Conservation (phyloP, 2,888 invertebrate genomes). For the Suillia variegata region DNA sequence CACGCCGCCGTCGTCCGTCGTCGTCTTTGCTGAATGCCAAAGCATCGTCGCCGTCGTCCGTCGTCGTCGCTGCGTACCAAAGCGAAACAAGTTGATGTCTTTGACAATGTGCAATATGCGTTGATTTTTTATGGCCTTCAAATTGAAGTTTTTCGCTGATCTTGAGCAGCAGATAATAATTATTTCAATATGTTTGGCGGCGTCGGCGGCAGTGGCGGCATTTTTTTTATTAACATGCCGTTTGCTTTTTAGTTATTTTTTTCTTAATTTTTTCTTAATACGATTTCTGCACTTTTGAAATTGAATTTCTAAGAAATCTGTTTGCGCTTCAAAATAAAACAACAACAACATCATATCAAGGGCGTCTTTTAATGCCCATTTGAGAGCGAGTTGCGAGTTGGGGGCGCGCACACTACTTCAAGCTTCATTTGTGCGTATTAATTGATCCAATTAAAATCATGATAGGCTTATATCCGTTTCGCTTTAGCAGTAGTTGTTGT, state of each 20-base stretch:
- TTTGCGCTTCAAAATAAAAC: neutral
- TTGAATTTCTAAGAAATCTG: constrained; percentile 50
- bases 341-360: constrained; percentile 12
- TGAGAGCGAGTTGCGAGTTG: neutral
- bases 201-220: constrained; percentile 8
- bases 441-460: neutral
- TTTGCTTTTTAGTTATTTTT: too few species aligned
- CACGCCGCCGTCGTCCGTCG: neutral
- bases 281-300: constrained; percentile 42
- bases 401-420: neutral
- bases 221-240: neutral
- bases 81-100: constrained; percentile 38
- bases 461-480: constrained; percentile 7
- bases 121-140: constrained; percentile 59
- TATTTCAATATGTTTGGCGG: constrained; percentile 52
- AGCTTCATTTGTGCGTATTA: neutral
- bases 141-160: constrained; percentile 49
- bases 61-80: neutral
- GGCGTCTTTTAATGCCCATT: constrained; percentile 6
- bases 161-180: constrained; percentile 56
- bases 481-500: neutral
- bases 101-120: constrained; percentile 58
- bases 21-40: too few species aligned
- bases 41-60: neutral
- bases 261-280: too few species aligned